Percentiles rank a stretch among this genome's conserved stretches.
Conservation (phyloP, 2,888 invertebrate genomes). For the Elegia similella region DNA sequence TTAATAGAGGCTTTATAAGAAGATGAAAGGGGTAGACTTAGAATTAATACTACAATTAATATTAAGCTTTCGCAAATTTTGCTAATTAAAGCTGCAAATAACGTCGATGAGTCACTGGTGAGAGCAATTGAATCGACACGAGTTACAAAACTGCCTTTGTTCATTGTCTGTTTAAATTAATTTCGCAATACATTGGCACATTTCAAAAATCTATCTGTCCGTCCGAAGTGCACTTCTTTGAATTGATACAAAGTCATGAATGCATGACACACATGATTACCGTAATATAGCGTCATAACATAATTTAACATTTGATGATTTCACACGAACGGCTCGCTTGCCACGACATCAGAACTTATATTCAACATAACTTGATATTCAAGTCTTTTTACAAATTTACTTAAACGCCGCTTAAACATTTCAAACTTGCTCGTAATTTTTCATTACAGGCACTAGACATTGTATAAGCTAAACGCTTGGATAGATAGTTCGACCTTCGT, state of each 20-base stretch:
- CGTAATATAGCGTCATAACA: too few relatives aligned
- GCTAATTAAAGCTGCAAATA: not conserved
- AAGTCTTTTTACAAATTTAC: too few relatives aligned
- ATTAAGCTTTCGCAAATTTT: not conserved
- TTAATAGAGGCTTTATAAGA: not conserved
- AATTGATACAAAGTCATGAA: not conserved
- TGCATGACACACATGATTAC: not conserved
- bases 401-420: too few relatives aligned
- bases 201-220: not conserved
- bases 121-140: slow-evolving; percentile 3
- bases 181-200: not conserved
- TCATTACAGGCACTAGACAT: too few relatives aligned
- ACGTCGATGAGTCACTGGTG: slow-evolving; percentile 9
- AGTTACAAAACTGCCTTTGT: slow-evolving; percentile 9
- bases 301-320: not conserved
- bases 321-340: not conserved
- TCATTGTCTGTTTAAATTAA: not conserved
- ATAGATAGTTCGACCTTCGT: too few relatives aligned
- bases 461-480: too few relatives aligned
- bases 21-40: not conserved
- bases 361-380: too few relatives aligned
- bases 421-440: too few relatives aligned
- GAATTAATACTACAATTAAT: not conserved
- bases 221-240: not conserved
- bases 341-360: too few relatives aligned